Percentiles rank a stretch among this genome's conserved stretches.
These are phyloP conservation scores for Mastacembelus armatus DNA, from an alignment of 2,797 vertebrate species.

Conservation along the genomic window DNA sequence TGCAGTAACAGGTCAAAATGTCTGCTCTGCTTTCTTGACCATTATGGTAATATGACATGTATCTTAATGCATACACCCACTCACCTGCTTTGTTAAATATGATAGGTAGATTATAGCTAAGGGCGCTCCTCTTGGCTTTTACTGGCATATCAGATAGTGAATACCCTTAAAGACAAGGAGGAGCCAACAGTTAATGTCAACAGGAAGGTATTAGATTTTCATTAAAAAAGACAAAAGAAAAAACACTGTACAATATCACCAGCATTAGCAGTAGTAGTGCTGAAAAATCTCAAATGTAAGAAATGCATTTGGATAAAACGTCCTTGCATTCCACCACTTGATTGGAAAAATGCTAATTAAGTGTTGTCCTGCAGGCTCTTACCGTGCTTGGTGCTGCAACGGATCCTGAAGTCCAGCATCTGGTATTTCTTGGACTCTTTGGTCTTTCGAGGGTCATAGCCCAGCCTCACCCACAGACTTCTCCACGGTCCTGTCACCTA, in stretches of 20 bases:
- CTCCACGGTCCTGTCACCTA: conserved; percentile 98
- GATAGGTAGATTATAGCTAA: conserved; percentile 93
- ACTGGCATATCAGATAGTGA: conserved; percentile 89
- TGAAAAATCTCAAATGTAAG: too few relatives aligned
- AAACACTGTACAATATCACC: background rate
- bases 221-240: background rate
- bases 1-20: background rate
- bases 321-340: background rate
- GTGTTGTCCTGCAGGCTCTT: conserved; percentile 32
- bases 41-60: background rate
- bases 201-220: background rate
- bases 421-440: conserved; percentile 93
- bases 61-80: conserved; percentile 14
- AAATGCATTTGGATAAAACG: background rate
- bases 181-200: background rate
- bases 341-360: background rate
- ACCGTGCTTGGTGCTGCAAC: conserved; percentile 95
- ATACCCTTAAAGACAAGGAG: conserved; percentile 80
- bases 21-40: background rate
- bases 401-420: conserved; percentile 96
- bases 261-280: background rate
- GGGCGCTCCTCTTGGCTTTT: conserved; percentile 94
- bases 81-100: conserved; percentile 91
- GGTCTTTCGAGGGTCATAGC: conserved; percentile 93
- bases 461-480: conserved; percentile 94